These are phyloP conservation scores for Conus canariensis DNA, from an alignment of 2,888 invertebrate species.

Conservation along the genomic window DNA sequence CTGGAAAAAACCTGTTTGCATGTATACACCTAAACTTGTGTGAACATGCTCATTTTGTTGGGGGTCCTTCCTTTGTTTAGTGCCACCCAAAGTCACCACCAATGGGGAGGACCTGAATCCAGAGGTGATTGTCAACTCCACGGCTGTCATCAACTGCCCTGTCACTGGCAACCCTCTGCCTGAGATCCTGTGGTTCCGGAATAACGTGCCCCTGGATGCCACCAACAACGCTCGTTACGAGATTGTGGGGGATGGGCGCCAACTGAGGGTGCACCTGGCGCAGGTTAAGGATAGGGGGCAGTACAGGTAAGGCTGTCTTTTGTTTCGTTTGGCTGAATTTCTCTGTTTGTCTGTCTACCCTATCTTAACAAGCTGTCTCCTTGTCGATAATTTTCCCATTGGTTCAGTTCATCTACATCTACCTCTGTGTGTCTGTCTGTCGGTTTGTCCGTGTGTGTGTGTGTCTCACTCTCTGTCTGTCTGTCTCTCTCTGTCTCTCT, in stretches of 20 bases:
- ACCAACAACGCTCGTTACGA: slow-evolving; percentile 61
- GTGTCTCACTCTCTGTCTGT: too few species aligned
- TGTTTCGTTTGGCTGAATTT: neutral
- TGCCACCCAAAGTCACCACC: slow-evolving; percentile 67
- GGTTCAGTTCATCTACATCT: too few species aligned
- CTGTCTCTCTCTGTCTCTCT: too few species aligned
- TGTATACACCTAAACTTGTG: neutral
- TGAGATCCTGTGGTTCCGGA: slow-evolving; percentile 73
- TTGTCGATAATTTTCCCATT: neutral
- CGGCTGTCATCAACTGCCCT: slow-evolving; percentile 74
- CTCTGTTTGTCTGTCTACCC: neutral
- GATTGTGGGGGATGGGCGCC: slow-evolving; percentile 67
- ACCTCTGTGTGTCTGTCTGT: too few species aligned
- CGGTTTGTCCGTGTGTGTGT: too few species aligned
- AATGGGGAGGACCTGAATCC: slow-evolving; percentile 55
- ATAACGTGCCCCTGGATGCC: slow-evolving; percentile 65
- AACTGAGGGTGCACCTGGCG: slow-evolving; percentile 68
- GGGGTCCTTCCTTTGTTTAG: slow-evolving; percentile 53
- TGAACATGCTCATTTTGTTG: neutral
- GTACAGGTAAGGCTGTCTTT: slow-evolving; percentile 60
- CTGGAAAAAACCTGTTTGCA: neutral
- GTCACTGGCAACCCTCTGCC: slow-evolving; percentile 74
- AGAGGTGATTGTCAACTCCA: slow-evolving; percentile 69
- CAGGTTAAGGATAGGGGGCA: slow-evolving; percentile 68
- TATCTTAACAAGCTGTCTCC: neutral